Conservation (phyloP, 2,888 invertebrate species). For the Ectemnius continuus region DNA sequence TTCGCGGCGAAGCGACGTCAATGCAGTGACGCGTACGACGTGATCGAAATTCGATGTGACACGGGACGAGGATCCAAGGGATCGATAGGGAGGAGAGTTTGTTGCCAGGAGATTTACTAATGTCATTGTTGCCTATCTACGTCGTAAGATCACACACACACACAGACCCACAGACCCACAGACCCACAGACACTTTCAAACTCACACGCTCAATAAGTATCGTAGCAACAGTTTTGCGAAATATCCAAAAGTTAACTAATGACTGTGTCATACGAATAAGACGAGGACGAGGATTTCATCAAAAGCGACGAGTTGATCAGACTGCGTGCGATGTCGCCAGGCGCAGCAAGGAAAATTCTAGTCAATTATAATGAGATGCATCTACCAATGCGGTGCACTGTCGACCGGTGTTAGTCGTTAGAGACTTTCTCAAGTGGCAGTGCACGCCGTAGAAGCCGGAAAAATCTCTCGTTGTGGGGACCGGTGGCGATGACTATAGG, state of each 20-base stretch:
- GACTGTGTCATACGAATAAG: conserved; percentile 26
- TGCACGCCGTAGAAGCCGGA: conserved; percentile 52
- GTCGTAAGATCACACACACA: conserved; percentile 65
- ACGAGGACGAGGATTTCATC: conserved; percentile 34
- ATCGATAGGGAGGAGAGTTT: neutral
- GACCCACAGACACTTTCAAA: no score
- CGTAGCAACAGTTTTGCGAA: conserved; percentile 60
- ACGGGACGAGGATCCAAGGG: neutral
- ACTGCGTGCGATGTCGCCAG: neutral
- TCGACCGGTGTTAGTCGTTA: conserved; percentile 23
- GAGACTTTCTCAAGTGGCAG: conserved; percentile 23
- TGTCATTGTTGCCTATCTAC: conserved; percentile 73
- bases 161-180: no score
- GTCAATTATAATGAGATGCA: conserved; percentile 76
- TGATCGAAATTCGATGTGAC: neutral
- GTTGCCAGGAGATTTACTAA: conserved; percentile 35
- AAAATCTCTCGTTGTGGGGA: conserved; percentile 34
- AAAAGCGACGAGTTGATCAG: conserved; percentile 14
- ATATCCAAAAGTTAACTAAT: conserved; percentile 43
- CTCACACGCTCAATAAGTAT: conserved; percentile 73
- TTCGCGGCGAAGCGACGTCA: neutral
- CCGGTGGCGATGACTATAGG: conserved; percentile 47
- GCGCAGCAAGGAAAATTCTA: conserved; percentile 62
- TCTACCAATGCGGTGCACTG: conserved; percentile 68
- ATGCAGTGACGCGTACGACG: neutral